Evolutionary conservation across 2,888 invertebrate genomes (phyloP).

Genomic region (Drosophila dives): DNA sequence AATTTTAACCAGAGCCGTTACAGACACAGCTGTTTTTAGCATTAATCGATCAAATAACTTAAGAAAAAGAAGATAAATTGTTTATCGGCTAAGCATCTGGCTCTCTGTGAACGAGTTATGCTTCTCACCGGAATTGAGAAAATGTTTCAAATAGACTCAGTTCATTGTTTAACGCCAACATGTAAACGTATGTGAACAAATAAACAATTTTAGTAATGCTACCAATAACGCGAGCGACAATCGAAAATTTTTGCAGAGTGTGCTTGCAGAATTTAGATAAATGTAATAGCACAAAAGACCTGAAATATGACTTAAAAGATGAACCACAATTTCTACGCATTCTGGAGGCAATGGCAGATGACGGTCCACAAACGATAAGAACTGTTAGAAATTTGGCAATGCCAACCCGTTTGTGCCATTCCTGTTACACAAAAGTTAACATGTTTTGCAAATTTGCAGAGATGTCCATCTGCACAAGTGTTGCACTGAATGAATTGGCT

Average conservation of each 20-base stretch:
- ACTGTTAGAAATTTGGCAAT: constrained; percentile 7
- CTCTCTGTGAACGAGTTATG: neutral
- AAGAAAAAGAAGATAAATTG: too few species aligned
- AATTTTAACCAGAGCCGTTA: neutral
- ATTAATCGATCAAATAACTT: constrained; percentile 17
- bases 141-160: neutral
- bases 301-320: constrained; percentile 18
- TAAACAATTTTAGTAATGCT: constrained; percentile 13
- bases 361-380: neutral
- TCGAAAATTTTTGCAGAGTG: constrained; percentile 37
- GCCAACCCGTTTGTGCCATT: constrained; percentile 29
- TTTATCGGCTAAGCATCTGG: neutral
- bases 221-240: constrained; percentile 44
- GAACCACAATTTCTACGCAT: constrained; percentile 22
- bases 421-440: constrained; percentile 31
- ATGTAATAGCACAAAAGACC: neutral
- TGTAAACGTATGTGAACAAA: neutral
- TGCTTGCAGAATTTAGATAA: constrained; percentile 40
- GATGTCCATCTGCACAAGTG: constrained; percentile 30
- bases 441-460: constrained; percentile 48
- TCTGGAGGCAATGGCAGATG: constrained; percentile 18
- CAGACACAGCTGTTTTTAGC: constrained; percentile 23
- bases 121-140: neutral
- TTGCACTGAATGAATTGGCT: constrained; percentile 32
- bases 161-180: neutral